Evolutionary conservation across 92 coral and sea anemone genomes (phyloP).

Genomic region (Siderastrea radians): DNA sequence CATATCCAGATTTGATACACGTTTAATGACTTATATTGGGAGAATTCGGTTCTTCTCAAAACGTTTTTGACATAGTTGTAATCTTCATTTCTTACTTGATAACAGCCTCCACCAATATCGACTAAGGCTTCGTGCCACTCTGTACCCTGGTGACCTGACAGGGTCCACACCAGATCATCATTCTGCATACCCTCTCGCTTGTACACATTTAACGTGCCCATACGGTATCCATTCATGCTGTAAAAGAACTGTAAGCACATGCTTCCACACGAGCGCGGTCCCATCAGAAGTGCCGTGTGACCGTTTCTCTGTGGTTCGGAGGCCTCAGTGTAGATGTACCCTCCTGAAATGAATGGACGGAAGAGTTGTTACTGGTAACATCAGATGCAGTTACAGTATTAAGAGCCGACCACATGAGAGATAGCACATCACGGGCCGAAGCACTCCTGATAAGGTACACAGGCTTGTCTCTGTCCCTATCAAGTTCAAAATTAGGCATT

Average conservation of each 20-base stretch:
- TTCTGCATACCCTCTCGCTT: slow-evolving; percentile 72
- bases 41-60: background rate
- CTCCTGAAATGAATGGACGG: slow-evolving; percentile 33
- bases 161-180: slow-evolving; percentile 88
- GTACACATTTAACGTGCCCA: slow-evolving; percentile 77
- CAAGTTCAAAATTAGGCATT: no score
- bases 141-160: slow-evolving; percentile 76
- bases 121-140: slow-evolving; percentile 90
- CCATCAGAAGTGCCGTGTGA: slow-evolving; percentile 78
- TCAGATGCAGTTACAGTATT: no score
- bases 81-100: slow-evolving; percentile 62
- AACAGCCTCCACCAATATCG: slow-evolving; percentile 85
- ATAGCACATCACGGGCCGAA: no score
- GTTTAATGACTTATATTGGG: background rate
- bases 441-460: no score
- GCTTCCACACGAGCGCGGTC: slow-evolving; percentile 86
- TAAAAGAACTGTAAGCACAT: slow-evolving; percentile 88
- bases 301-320: slow-evolving; percentile 64
- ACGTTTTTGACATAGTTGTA: background rate
- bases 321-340: slow-evolving; percentile 82
- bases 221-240: slow-evolving; percentile 83
- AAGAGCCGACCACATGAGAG: no score
- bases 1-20: no score
- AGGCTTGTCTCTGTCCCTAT: no score
- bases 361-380: background rate